phyloP scores from a whole-genome alignment of 92 coral and sea anemone species.

The Bergia puertoricense region DNA sequence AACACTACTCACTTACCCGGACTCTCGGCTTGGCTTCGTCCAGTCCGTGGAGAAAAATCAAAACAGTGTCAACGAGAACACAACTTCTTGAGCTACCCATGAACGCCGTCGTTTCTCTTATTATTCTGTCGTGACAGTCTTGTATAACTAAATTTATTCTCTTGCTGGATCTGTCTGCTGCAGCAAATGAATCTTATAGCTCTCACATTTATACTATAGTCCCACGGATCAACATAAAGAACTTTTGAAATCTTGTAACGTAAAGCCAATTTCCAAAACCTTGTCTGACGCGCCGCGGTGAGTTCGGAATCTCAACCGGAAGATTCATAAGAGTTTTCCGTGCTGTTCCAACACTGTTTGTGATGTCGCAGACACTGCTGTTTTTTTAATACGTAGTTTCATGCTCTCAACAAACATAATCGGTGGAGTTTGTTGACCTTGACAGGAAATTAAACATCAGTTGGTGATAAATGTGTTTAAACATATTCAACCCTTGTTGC shows the following conservation, averaged over 20 bases:
- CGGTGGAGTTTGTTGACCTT: not conserved
- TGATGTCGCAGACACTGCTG: not conserved
- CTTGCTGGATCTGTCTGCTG: not conserved
- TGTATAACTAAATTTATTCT: too few species aligned
- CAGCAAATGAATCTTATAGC: not conserved
- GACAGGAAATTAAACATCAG: not conserved
- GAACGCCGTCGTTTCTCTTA: not conserved
- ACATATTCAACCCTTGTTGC: not conserved
- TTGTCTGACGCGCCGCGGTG: not conserved
- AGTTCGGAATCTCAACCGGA: not conserved
- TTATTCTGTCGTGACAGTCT: not conserved
- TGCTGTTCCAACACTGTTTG: constrained; percentile 6
- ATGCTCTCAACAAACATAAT: not conserved
- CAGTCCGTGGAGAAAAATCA: not conserved
- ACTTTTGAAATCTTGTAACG: not conserved
- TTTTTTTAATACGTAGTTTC: not conserved
- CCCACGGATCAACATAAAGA: not conserved
- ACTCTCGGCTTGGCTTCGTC: constrained; percentile 17
- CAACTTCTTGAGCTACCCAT: not conserved
- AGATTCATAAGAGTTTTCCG: not conserved
- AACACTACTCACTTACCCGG: not conserved
- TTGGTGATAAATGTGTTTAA: too few species aligned
- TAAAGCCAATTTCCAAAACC: not conserved
- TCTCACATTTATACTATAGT: constrained; percentile 8
- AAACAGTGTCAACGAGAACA: not conserved